These are phyloP conservation scores for Chloroclysta siterata DNA, from an alignment of 2,888 invertebrate species.

Conservation along the genomic window DNA sequence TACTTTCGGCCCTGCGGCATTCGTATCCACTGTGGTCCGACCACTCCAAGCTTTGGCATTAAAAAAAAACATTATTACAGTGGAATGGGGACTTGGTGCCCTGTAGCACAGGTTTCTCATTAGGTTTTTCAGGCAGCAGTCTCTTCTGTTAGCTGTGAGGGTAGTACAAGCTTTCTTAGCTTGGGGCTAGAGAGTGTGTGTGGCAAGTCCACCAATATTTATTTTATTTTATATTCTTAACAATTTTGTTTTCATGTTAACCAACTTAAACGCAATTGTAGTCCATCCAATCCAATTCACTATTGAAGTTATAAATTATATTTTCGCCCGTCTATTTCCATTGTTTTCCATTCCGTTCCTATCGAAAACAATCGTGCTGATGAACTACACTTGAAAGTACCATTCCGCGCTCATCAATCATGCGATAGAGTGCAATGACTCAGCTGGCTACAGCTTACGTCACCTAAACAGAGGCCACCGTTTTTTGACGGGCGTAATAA, in stretches of 20 bases:
- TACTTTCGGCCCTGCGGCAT: too few species aligned
- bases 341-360: slow-evolving; percentile 20
- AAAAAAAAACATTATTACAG: too few species aligned
- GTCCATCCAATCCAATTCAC: slow-evolving; percentile 4
- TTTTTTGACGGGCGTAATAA: background rate
- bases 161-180: too few species aligned
- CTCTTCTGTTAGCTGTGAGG: too few species aligned
- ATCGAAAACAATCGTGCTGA: slow-evolving; percentile 26
- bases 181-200: too few species aligned
- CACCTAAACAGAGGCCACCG: background rate
- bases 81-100: too few species aligned
- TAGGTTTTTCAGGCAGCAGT: too few species aligned
- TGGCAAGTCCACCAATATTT: too few species aligned
- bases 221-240: background rate
- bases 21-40: too few species aligned
- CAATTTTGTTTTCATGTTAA: background rate
- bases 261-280: slow-evolving; percentile 1
- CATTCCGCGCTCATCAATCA: slow-evolving; percentile 29
- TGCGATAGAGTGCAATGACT: slow-evolving; percentile 48
- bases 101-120: too few species aligned
- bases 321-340: slow-evolving; percentile 4
- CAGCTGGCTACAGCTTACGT: slow-evolving; percentile 35
- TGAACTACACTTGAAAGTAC: slow-evolving; percentile 14
- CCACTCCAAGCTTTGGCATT: too few species aligned
- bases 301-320: slow-evolving; percentile 11